phyloP scores from a whole-genome alignment of 2,888 invertebrate genomes.

The Mythimna impura region DNA sequence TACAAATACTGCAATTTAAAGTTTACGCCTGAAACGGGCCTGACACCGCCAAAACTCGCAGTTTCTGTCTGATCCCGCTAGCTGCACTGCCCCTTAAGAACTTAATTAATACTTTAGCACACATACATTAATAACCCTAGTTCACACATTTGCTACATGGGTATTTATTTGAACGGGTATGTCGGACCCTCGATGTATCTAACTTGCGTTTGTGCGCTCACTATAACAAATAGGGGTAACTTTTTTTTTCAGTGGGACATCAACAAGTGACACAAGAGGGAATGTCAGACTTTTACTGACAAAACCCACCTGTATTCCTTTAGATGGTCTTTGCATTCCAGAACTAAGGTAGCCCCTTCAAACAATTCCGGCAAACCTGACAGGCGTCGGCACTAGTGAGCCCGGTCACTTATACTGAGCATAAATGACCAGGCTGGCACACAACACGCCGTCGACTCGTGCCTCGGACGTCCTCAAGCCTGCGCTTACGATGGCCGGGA shows the following conservation, averaged over 20 bases:
- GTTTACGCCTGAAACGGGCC: not conserved
- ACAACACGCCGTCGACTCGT: too few species aligned
- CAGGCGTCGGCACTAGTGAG: too few species aligned
- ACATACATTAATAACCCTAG: conserved; percentile 38
- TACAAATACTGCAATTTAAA: conserved; percentile 32
- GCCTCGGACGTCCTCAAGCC: too few species aligned
- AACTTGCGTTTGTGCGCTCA: conserved; percentile 35
- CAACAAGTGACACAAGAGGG: too few species aligned
- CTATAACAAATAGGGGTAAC: conserved; percentile 34
- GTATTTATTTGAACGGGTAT: conserved; percentile 42
- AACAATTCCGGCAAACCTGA: too few species aligned
- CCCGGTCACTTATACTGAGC: too few species aligned
- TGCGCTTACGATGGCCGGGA: too few species aligned
- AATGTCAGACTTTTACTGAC: too few species aligned
- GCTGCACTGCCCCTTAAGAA: conserved; percentile 39
- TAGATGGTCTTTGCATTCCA: too few species aligned
- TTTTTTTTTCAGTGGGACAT: not conserved
- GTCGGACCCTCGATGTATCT: conserved; percentile 34
- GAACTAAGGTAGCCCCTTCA: too few species aligned
- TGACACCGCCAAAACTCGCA: conserved; percentile 24
- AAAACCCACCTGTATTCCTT: too few species aligned
- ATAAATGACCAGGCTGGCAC: too few species aligned
- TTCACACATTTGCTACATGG: conserved; percentile 43
- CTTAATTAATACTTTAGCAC: conserved; percentile 57
- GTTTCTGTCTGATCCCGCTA: conserved; percentile 12